Conservation (phyloP, 2,888 invertebrate species). For the Calameuta pallipes region DNA sequence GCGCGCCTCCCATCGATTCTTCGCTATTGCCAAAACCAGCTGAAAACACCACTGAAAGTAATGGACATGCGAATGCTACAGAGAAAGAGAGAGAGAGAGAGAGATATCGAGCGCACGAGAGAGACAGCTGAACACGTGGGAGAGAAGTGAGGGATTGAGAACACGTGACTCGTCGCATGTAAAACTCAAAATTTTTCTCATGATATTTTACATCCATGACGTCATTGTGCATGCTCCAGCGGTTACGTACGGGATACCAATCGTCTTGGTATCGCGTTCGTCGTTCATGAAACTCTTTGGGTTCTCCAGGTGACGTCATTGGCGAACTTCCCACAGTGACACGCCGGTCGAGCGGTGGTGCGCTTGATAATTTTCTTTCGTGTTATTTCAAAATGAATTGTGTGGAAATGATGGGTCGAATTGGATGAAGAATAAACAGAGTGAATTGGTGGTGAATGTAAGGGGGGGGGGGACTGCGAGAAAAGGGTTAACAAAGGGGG, state of each 20-base stretch:
- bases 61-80: background rate
- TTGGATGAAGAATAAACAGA: background rate
- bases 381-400: background rate
- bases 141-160: background rate
- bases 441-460: background rate
- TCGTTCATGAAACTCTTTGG: background rate
- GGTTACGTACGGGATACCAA: background rate
- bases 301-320: background rate
- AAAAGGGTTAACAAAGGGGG: slow-evolving; percentile 27
- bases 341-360: background rate
- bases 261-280: background rate
- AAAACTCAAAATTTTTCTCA: background rate
- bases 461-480: slow-evolving; percentile 5
- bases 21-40: background rate
- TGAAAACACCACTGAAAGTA: background rate
- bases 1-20: background rate
- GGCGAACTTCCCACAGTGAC: background rate
- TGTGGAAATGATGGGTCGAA: background rate
- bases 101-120: slow-evolving; percentile 24
- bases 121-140: slow-evolving; percentile 19
- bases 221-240: background rate
- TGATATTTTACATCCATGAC: background rate
- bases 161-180: background rate
- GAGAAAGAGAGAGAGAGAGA: slow-evolving; percentile 16
- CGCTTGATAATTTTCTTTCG: background rate